Evolutionary conservation across 2,113 vertebrate species (phyloP), one percentile per base, ranked within the genome.

Genomic region (Oceanites oceanicus): DNA sequence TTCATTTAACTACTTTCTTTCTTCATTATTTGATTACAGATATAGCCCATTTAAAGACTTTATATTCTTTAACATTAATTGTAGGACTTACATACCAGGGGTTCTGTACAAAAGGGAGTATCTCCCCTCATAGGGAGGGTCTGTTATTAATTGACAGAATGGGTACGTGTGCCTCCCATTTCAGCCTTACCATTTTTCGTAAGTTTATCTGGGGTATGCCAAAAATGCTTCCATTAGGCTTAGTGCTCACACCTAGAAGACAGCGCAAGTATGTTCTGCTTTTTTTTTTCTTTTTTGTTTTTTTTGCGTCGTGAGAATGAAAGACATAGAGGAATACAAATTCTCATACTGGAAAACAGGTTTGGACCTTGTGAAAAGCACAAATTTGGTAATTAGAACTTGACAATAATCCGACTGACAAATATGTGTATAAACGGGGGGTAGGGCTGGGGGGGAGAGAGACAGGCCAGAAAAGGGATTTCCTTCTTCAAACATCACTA

Each of bases 11-110:
- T 94, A 92, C 95, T 97, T 97, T 96, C 94, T 95, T 98, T 94
- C 91, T 95, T 96, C 96, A 97, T 98, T 98, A 98, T 98, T 97
- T 97, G 97, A 98, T 98, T 98, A 98, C 94, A 98, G 98, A 98
- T 97, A 96, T 63, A 95, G 97, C 94, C 96, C 73, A 44, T 96
- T 97, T 97, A 94, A 97, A 97, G 96, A 92, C 95, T 97, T 97
- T 61, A 82, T 95, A 91, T 94, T 95, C 94, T 96, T 97, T 96
- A 94, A 75, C 83, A 95, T 97, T 98, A 98, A 98, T 93, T 98
- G 95, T 94, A 97, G 86, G 96, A 97, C 90, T 96, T 96, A 90
- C 90, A 93, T 96, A 96, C 83, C 96, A 96, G 96, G 96, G 94
- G 80, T 95, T 96, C 86, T 83, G 95, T 82, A 96, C 86, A 93